Base-by-base conservation (phyloP, 2,113 vertebrate genomes). In the Ancistrus triradiatus region DNA sequence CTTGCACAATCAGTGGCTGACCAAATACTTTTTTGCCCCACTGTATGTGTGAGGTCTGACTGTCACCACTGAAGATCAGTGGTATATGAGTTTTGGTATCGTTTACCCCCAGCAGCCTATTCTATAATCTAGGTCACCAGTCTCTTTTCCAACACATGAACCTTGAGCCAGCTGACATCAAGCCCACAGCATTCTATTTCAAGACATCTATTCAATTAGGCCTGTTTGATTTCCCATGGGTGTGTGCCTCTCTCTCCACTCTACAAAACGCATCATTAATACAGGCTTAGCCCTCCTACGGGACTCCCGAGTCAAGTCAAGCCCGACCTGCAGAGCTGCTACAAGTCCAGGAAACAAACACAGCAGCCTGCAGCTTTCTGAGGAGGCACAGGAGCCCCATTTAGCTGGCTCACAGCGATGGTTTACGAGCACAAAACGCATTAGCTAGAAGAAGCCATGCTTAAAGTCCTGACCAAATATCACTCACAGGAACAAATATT, bases 181-280 rank as follows among this genome's bases (percentile, higher is more conserved):
- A 63, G 68, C 68, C 59, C 21, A 13, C n/a, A 40, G 59, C 49
- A 75, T 74, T 82, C 79, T 83, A 78, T 81, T 83, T 74, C 76
- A 68, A 68, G 72, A 81, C 77, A 79, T 65, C 65, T 72, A 59
- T 86, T 88, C 85, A 87, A 86, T 87, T 88, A 86, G 77, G 78
- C 37, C 60, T 61, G 77, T 78, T 48, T 87, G 81, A 87, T 88
- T 88, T 86, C 86, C 86, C 83, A 69, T 1, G 75, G 70, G 84
- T 48, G 10, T 52, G 51, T 65, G 57, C 66, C 63, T 72, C 73
- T 75, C 76, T 74, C 67, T 61, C 66, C 64, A 72, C 73, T 75
- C 75, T 74, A 69, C 70, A 78, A 84, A 84, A 84, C 63, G 80
- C 78, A 81, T 86, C 85, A 85, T 87, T 87, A 86, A 81, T 75